A percentile compares a stretch with the other conserved stretches of the same genome.
phyloP scores from a whole-genome alignment of 1,140 invertebrate genomes.

The Antheraea pernyi region DNA sequence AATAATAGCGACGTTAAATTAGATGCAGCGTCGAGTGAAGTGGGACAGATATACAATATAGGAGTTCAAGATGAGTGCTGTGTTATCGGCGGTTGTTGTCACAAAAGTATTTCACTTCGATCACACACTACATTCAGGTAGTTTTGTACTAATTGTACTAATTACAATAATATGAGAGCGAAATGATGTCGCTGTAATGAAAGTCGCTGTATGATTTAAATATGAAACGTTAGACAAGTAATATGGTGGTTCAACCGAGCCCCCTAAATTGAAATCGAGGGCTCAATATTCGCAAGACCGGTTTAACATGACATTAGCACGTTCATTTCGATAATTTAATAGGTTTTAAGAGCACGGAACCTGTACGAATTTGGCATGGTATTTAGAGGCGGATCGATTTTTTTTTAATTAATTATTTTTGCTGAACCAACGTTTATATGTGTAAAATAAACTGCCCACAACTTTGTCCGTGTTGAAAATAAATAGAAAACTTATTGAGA shows the following conservation, averaged over 20 bases:
- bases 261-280: slow-evolving; percentile 25
- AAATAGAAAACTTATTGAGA: too few species aligned
- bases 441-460: too few species aligned
- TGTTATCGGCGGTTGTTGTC: slow-evolving; percentile 38
- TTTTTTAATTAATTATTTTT: too few species aligned
- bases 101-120: slow-evolving; percentile 40
- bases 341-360: not conserved
- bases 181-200: slow-evolving; percentile 37
- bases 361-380: not conserved
- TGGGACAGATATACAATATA: slow-evolving; percentile 37
- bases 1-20: slow-evolving; percentile 37
- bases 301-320: slow-evolving; percentile 23
- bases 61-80: slow-evolving; percentile 38
- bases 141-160: slow-evolving; percentile 45
- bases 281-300: slow-evolving; percentile 23
- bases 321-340: slow-evolving; percentile 13
- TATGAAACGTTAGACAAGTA: slow-evolving; percentile 22
- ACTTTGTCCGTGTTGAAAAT: too few species aligned
- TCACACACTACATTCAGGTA: slow-evolving; percentile 19
- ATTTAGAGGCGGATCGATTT: not conserved
- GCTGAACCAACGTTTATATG: too few species aligned
- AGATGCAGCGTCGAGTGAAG: slow-evolving; percentile 31
- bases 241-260: slow-evolving; percentile 6
- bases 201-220: slow-evolving; percentile 18
- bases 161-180: slow-evolving; percentile 47